phyloP scores from a whole-genome alignment of 2,888 invertebrate species.

The Hypomecis atomaria region DNA sequence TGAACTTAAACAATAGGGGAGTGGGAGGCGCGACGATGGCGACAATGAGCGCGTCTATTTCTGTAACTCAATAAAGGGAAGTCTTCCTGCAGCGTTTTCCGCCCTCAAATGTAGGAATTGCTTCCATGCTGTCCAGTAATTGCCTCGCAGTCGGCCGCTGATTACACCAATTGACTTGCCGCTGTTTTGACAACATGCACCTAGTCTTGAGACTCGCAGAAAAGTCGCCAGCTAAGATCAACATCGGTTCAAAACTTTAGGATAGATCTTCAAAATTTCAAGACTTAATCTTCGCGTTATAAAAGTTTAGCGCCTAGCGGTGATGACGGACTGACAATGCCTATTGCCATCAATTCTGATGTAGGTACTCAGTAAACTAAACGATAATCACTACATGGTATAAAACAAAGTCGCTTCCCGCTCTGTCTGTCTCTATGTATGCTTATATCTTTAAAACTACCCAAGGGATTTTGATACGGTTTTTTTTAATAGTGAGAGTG shows the following conservation, averaged over 20 bases:
- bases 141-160: slow-evolving; percentile 79
- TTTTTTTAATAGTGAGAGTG: too few species aligned
- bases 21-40: slow-evolving; percentile 44
- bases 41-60: slow-evolving; percentile 65
- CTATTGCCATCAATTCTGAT: too few species aligned
- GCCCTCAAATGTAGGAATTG: slow-evolving; percentile 83
- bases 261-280: too few species aligned
- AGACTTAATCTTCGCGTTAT: too few species aligned
- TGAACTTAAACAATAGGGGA: slow-evolving; percentile 29
- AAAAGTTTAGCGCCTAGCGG: too few species aligned
- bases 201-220: slow-evolving; percentile 38
- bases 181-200: slow-evolving; percentile 81
- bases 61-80: slow-evolving; percentile 72
- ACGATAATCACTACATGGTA: too few species aligned
- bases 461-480: too few species aligned
- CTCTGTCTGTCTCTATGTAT: too few species aligned
- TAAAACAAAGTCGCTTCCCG: too few species aligned
- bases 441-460: too few species aligned
- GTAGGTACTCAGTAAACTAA: too few species aligned
- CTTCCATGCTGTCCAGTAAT: slow-evolving; percentile 83
- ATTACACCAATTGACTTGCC: slow-evolving; percentile 81
- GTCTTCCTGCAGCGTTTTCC: slow-evolving; percentile 81
- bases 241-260: background rate
- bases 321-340: too few species aligned
- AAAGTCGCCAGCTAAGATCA: background rate